Evolutionary conservation across 2,888 invertebrate genomes (phyloP).

Genomic region (Nomada fabriciana): DNA sequence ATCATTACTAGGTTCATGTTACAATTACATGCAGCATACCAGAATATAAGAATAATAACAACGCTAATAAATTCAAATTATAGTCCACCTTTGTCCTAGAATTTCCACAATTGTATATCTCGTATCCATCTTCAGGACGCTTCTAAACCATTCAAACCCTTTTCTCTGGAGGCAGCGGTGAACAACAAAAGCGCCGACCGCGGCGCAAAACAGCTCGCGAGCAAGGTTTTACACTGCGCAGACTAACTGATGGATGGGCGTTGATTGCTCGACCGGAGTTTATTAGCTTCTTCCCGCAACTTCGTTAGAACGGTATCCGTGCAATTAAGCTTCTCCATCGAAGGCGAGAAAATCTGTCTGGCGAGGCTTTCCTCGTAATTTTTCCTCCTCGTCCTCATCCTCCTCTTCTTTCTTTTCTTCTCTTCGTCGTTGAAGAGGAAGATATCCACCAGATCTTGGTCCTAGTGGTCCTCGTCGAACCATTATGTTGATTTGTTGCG

Average conservation of each 20-base stretch:
- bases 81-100: background rate
- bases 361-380: background rate
- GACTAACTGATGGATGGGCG: slow-evolving; percentile 42
- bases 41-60: too few relatives aligned
- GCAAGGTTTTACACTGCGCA: slow-evolving; percentile 21
- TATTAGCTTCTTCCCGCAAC: slow-evolving; percentile 54
- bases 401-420: background rate
- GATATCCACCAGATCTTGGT: background rate
- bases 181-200: background rate
- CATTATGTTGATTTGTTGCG: slow-evolving; percentile 19
- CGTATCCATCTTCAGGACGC: background rate
- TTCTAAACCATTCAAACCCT: background rate
- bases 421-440: background rate
- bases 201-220: background rate
- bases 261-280: slow-evolving; percentile 44
- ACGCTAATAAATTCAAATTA: background rate
- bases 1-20: too few relatives aligned
- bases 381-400: background rate
- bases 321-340: slow-evolving; percentile 53
- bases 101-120: background rate
- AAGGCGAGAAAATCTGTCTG: slow-evolving; percentile 33
- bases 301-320: slow-evolving; percentile 67
- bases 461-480: background rate
- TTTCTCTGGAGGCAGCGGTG: background rate
- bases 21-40: too few relatives aligned